Percentiles rank a stretch among this genome's conserved stretches.
phyloP scores from a whole-genome alignment of 2,888 invertebrate genomes.

The Tupiocoris notatus region DNA sequence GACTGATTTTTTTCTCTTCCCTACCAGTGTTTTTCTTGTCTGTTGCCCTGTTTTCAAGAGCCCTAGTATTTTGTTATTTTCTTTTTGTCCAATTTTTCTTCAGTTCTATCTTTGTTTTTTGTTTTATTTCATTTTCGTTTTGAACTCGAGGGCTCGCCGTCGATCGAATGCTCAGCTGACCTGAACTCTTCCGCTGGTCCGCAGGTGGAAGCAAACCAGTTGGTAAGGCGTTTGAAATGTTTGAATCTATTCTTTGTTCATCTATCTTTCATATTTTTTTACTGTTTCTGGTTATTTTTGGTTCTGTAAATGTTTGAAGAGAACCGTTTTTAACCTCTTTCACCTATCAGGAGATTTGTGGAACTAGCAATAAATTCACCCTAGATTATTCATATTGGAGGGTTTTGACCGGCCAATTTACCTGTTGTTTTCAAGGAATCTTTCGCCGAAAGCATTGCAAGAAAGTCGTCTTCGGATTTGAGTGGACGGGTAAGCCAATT shows the following conservation, averaged over 20 bases:
- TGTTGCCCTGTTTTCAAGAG: background rate
- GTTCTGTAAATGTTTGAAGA: too few relatives aligned
- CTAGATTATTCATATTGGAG: too few relatives aligned
- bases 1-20: too few relatives aligned
- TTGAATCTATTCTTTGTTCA: too few relatives aligned
- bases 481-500: background rate
- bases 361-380: too few relatives aligned
- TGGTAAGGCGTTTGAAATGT: too few relatives aligned
- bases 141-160: constrained; percentile 10
- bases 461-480: background rate
- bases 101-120: background rate
- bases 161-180: background rate
- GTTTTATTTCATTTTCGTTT: background rate
- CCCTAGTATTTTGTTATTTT: background rate
- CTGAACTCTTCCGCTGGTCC: background rate
- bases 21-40: too few relatives aligned
- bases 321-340: too few relatives aligned
- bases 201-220: background rate
- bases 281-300: too few relatives aligned
- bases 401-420: too few relatives aligned
- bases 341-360: too few relatives aligned
- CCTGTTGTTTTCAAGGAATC: background rate
- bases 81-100: background rate
- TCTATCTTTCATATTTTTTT: too few relatives aligned
- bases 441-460: background rate